Base-by-base conservation (phyloP, 53 echinoderm and acorn worm genomes). In the Luidia sarsii region DNA sequence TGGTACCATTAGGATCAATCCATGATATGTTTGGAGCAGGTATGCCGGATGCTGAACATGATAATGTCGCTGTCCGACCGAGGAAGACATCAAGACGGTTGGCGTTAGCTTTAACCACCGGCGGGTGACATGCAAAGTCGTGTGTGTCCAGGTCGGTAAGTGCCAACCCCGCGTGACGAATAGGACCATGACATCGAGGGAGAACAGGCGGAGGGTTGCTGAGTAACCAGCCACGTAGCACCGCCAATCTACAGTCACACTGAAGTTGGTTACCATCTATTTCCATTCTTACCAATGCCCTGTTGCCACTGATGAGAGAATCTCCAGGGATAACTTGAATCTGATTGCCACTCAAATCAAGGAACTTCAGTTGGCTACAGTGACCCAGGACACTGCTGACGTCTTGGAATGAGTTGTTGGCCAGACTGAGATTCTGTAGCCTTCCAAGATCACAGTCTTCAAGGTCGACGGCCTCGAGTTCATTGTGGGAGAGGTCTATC, bases 261-360 rank as follows among this genome's bases (percentile, higher is more conserved):
- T 94, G 91, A 11, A 94, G 81, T 11, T 71, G 87, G 37, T 94
- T 94, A 21, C 89, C 89, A 20, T 80, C 81, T 2, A 94, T 65
- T 31, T 79, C 67, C 7, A 94, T 46, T 63, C 84, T 89, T 22
- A 67, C 80, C 41, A 94, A 33, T 13, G 9, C 22, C 33, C 52
- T 21, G 36, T 70, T 33, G 50, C 53, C 8, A 9, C 20, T 36
- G 8, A 33, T 20, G n/a, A 70, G 34, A 51, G 71, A 50, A 11
- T 34, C 71, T 10, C 51, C 71, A 21, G 36, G 33, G 14, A 70
- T 52, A 22, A 70, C 52, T 70, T 70, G 20, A 18, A 70, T 70
- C 10, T 11, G 52, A 29, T 70, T 70, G 36, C 50, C 50, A 34
- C 50, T 31, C 52, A 70, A n/a, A 38, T 70, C 71, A 8, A 70